Evolutionary conservation across 2,888 invertebrate genomes (phyloP).

Genomic region (Leptopilina syphax): DNA sequence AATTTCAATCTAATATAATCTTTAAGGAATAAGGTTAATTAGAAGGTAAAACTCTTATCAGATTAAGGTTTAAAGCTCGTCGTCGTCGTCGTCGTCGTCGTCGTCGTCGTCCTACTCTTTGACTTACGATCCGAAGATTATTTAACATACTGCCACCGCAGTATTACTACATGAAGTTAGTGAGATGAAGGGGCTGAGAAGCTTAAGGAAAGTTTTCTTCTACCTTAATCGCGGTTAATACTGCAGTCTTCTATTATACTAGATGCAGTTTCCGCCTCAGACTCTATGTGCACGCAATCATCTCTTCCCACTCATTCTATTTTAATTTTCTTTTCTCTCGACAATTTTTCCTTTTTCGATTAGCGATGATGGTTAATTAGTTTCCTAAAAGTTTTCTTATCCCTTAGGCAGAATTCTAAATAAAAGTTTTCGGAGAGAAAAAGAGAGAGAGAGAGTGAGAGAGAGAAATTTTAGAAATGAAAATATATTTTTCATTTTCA

Average conservation of each 20-base stretch:
- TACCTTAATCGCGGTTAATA: constrained; percentile 20
- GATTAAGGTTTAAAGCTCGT: not conserved
- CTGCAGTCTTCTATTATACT: constrained; percentile 26
- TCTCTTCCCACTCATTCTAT: not conserved
- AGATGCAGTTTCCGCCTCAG: not conserved
- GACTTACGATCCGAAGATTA: constrained; percentile 32
- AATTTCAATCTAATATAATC: not conserved
- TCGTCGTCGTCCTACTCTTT: not conserved
- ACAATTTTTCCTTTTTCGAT: no score
- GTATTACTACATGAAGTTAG: not conserved
- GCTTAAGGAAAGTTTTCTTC: constrained; percentile 25
- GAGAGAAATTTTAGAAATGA: no score
- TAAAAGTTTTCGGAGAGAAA: no score
- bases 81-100: not conserved
- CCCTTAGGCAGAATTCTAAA: no score
- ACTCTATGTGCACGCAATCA: not conserved
- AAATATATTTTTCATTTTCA: not conserved
- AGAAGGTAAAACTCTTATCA: constrained; percentile 18
- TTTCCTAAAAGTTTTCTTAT: no score
- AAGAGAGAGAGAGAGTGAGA: no score
- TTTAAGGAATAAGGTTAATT: not conserved
- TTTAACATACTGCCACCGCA: constrained; percentile 15
- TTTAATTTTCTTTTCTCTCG: not conserved
- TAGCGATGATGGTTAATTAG: no score
- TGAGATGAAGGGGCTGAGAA: not conserved